These are phyloP conservation scores for Frankliniella intonsa DNA, from an alignment of 2,888 invertebrate genomes.

Conservation along the genomic window DNA sequence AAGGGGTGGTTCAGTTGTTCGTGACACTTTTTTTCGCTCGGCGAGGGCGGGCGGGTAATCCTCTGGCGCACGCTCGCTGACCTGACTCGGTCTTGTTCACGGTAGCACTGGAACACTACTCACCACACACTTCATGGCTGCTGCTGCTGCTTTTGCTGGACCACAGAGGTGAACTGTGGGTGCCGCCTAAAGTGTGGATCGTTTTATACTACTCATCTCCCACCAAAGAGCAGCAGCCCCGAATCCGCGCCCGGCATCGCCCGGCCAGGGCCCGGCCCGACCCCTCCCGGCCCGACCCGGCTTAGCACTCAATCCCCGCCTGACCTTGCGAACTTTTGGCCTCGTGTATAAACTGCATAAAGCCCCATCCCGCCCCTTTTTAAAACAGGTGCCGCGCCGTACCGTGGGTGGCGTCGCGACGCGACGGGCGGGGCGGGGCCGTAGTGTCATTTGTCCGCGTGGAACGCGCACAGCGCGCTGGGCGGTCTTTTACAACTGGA, in stretches of 20 bases:
- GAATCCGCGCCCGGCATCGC: not conserved
- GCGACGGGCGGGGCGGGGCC: not conserved
- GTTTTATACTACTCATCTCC: slow-evolving; percentile 20
- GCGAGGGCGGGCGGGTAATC: no score
- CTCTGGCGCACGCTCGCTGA: no score
- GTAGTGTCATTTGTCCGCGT: not conserved
- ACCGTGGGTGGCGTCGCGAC: not conserved
- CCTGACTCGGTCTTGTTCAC: no score
- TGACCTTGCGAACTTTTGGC: slow-evolving; percentile 6
- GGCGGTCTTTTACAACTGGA: no score
- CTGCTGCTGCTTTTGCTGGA: not conserved
- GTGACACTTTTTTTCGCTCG: no score
- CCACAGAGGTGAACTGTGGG: not conserved
- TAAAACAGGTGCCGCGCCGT: not conserved
- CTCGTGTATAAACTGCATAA: not conserved
- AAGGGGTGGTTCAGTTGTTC: no score
- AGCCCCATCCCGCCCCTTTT: slow-evolving; percentile 10
- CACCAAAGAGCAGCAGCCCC: not conserved
- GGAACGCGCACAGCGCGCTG: no score
- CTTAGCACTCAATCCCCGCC: not conserved
- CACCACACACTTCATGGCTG: slow-evolving; percentile 26
- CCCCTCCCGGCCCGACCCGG: not conserved
- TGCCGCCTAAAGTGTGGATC: not conserved
- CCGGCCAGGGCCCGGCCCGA: not conserved
- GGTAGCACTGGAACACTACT: not conserved